Evolutionary conservation across 2,888 invertebrate genomes (phyloP).

Genomic region (Rutpela maculata): DNA sequence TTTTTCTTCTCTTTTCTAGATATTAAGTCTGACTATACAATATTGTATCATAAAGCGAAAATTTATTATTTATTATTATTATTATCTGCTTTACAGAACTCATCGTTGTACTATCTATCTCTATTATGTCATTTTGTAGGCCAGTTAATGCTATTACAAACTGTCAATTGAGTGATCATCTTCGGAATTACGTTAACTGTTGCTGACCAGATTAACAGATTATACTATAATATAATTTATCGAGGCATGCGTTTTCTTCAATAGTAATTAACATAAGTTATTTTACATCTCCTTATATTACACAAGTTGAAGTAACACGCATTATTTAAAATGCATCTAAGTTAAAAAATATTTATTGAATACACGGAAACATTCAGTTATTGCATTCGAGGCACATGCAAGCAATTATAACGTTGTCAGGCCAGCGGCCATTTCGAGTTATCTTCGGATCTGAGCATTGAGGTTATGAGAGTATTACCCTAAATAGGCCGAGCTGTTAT

Average conservation of each 20-base stretch:
- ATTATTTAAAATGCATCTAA: constrained; percentile 43
- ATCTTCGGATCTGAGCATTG: constrained; percentile 60
- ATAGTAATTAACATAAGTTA: constrained; percentile 37
- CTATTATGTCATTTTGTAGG: background rate
- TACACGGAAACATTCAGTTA: constrained; percentile 58
- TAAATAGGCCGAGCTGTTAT: constrained; percentile 55
- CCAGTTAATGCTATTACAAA: background rate
- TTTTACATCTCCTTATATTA: constrained; percentile 38
- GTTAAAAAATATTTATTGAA: constrained; percentile 44
- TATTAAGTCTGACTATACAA: too few relatives aligned
- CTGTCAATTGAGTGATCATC: constrained; percentile 21
- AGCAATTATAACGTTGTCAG: constrained; percentile 61
- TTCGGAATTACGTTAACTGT: constrained; percentile 5
- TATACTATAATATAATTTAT: constrained; percentile 10
- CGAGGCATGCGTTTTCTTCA: constrained; percentile 21
- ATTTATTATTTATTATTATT: too few relatives aligned
- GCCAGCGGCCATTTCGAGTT: constrained; percentile 55
- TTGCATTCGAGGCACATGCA: constrained; percentile 58
- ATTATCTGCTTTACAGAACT: background rate
- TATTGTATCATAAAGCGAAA: too few relatives aligned
- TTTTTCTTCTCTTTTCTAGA: too few relatives aligned
- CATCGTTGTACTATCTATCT: background rate
- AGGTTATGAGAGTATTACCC: constrained; percentile 62
- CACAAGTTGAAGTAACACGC: constrained; percentile 14
- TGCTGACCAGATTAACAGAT: background rate